Percentiles rank a stretch among this genome's conserved stretches.
These are phyloP conservation scores for Conistra vaccinii DNA, from an alignment of 2,888 invertebrate genomes.

Conservation along the genomic window DNA sequence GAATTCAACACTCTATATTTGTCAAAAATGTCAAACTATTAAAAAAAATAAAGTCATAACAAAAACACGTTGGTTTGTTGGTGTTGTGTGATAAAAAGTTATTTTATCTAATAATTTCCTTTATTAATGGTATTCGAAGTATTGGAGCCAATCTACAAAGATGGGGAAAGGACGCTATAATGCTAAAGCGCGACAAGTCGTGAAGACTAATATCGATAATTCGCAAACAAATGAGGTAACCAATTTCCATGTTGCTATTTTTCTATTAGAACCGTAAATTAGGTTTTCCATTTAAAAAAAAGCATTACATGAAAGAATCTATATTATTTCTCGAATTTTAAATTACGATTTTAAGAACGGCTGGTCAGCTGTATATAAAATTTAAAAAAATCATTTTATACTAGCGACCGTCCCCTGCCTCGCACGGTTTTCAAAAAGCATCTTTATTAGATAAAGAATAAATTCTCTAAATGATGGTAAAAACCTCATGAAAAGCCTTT, in stretches of 20 bases:
- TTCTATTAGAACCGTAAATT: not conserved
- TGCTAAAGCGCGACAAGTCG: conserved; percentile 93
- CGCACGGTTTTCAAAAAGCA: too few species aligned
- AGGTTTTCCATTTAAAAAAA: too few species aligned
- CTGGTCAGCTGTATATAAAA: too few species aligned
- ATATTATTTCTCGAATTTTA: not conserved
- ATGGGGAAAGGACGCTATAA: conserved; percentile 95
- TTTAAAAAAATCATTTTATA: too few species aligned
- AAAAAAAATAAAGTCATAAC: conserved; percentile 77
- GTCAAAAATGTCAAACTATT: not conserved
- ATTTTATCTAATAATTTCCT: not conserved
- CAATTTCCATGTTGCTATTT: conserved; percentile 14
- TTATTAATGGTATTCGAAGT: conserved; percentile 7
- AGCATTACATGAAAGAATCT: too few species aligned
- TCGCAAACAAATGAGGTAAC: conserved; percentile 92
- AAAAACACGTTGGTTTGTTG: conserved; percentile 67
- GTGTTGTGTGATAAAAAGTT: conserved; percentile 3
- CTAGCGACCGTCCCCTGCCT: too few species aligned
- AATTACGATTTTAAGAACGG: not conserved
- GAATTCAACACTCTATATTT: too few species aligned
- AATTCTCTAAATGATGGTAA: too few species aligned
- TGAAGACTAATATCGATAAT: conserved; percentile 93
- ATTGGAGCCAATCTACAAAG: conserved; percentile 18
- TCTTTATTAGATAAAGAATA: too few species aligned
- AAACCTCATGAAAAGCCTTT: not conserved